phyloP scores from a whole-genome alignment of 2,888 invertebrate species.

The Smittia aterrima region DNA sequence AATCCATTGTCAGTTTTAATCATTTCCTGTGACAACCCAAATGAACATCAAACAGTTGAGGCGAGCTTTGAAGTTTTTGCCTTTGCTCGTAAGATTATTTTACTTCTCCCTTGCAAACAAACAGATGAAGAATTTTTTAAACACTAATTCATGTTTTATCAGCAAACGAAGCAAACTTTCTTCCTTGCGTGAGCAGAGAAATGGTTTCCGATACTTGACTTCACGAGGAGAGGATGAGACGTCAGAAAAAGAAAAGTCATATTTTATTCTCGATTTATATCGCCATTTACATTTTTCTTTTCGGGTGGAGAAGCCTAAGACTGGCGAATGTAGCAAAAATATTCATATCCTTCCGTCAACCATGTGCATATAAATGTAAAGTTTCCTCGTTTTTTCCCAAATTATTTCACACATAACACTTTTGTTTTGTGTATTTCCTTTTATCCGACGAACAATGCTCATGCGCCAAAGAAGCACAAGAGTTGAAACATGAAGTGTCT shows the following conservation, averaged over 20 bases:
- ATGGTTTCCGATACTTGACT: background rate
- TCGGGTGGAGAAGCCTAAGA: background rate
- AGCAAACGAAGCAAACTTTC: too few species aligned
- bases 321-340: background rate
- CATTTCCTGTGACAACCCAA: too few species aligned
- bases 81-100: too few species aligned
- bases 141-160: too few species aligned
- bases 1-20: too few species aligned
- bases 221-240: background rate
- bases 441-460: background rate
- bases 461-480: background rate
- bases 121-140: too few species aligned
- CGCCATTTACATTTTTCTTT: background rate
- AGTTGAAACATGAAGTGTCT: background rate
- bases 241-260: background rate
- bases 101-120: too few species aligned
- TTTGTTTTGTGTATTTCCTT: background rate
- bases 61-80: too few species aligned
- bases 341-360: background rate
- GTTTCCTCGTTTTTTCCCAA: background rate
- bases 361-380: constrained; percentile 1
- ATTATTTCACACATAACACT: constrained; percentile 3
- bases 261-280: constrained; percentile 11
- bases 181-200: background rate
- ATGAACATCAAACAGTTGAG: too few species aligned